Percentiles rank a stretch among this genome's conserved stretches.
These are phyloP conservation scores for Manis javanica DNA, from an alignment of 2,797 vertebrate species.

Conservation along the genomic window DNA sequence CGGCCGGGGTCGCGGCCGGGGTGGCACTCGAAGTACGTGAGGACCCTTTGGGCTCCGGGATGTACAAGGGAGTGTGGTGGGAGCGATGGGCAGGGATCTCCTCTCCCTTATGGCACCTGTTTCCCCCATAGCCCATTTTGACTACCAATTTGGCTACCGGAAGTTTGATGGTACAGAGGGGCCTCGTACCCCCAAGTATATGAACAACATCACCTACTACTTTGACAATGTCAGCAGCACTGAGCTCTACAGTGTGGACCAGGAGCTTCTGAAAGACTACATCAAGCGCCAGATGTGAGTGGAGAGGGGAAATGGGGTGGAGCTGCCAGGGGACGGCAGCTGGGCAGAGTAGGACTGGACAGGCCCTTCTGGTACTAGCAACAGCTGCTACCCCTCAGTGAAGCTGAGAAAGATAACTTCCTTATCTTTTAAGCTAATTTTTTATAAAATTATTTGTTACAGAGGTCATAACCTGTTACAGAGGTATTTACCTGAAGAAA, in stretches of 20 bases:
- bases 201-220: conserved; percentile 96
- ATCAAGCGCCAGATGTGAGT: conserved; percentile 99
- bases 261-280: conserved; percentile 98
- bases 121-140: conserved; percentile 92
- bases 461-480: neutral
- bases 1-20: conserved; percentile 94
- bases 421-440: neutral
- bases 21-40: conserved; percentile 87
- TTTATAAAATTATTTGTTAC: neutral
- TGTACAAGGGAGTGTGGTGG: conserved; percentile 50
- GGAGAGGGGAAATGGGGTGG: neutral
- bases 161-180: conserved; percentile 93
- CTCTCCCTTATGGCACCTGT: neutral
- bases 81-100: neutral
- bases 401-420: neutral
- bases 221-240: conserved; percentile 98
- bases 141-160: conserved; percentile 96
- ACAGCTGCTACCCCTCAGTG: neutral
- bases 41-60: conserved; percentile 76
- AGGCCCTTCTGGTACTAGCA: neutral
- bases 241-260: conserved; percentile 95
- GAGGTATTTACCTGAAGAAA: neutral
- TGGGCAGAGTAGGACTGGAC: neutral
- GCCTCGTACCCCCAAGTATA: conserved; percentile 92
- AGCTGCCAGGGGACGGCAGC: neutral